Evolutionary conservation across 2,113 vertebrate species (phyloP).

Genomic region (Dermatemys mawii): DNA sequence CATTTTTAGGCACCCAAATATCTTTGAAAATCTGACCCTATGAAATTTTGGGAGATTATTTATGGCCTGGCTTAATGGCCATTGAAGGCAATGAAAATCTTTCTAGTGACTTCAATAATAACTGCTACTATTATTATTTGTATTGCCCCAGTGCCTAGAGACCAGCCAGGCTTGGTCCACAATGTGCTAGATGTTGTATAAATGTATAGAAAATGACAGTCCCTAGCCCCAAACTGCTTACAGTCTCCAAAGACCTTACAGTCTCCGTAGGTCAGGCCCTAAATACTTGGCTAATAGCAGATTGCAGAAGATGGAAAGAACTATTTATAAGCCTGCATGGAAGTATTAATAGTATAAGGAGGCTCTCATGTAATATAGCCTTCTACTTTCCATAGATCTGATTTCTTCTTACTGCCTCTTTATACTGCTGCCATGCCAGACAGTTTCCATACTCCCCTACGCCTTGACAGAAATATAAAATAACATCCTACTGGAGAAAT

Average conservation of each 20-base stretch:
- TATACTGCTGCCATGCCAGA: not conserved
- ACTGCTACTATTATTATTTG: not conserved
- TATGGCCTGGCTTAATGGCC: not conserved
- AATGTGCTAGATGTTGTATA: not conserved
- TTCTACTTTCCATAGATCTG: conserved; percentile 10
- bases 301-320: not conserved
- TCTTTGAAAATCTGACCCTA: not conserved
- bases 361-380: not conserved
- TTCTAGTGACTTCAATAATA: not conserved
- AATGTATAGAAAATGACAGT: not conserved
- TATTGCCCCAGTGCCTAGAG: not conserved
- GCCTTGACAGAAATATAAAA: not conserved
- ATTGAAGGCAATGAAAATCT: not conserved
- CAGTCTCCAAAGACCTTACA: not conserved
- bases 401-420: not conserved
- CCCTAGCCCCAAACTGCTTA: not conserved
- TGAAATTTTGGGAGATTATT: not conserved
- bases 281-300: not conserved
- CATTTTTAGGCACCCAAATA: not conserved
- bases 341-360: not conserved
- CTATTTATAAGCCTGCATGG: not conserved
- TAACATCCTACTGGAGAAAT: conserved; percentile 24
- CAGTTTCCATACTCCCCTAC: not conserved
- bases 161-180: not conserved
- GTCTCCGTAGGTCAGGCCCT: not conserved